phyloP scores from a whole-genome alignment of 2,113 vertebrate species.

The Microtus montanus region DNA sequence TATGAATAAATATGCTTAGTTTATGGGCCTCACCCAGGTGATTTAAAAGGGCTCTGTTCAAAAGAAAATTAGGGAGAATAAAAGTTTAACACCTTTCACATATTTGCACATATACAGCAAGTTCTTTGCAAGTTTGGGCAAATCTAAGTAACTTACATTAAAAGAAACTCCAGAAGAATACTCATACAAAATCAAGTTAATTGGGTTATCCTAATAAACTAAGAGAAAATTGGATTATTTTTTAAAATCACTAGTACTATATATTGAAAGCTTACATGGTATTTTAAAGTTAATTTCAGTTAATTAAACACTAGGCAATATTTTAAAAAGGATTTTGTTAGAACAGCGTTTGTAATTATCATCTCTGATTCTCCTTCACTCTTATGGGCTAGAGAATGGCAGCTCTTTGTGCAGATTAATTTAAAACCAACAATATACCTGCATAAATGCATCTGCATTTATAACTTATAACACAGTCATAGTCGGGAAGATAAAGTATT shows the following conservation, averaged over 20 bases:
- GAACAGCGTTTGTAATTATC: background rate
- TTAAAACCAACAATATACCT: background rate
- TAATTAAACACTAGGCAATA: background rate
- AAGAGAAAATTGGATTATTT: conserved; percentile 48
- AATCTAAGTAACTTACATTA: conserved; percentile 21
- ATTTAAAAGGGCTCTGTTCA: background rate
- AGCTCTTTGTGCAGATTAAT: background rate
- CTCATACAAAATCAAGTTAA: background rate
- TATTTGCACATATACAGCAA: background rate
- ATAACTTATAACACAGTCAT: background rate
- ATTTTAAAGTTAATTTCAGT: conserved; percentile 35
- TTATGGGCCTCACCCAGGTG: background rate
- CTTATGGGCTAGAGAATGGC: background rate
- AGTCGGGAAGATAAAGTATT: background rate
- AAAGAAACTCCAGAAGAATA: background rate
- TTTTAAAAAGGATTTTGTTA: background rate
- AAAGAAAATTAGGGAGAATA: background rate
- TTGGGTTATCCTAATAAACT: background rate
- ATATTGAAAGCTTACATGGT: background rate
- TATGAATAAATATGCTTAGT: background rate
- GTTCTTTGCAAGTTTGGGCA: background rate
- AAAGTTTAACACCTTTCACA: background rate
- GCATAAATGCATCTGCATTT: background rate
- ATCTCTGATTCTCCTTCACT: background rate
- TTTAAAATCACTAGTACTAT: background rate